phyloP scores from a whole-genome alignment of 2,888 invertebrate species.

The Odontothrips loti region DNA sequence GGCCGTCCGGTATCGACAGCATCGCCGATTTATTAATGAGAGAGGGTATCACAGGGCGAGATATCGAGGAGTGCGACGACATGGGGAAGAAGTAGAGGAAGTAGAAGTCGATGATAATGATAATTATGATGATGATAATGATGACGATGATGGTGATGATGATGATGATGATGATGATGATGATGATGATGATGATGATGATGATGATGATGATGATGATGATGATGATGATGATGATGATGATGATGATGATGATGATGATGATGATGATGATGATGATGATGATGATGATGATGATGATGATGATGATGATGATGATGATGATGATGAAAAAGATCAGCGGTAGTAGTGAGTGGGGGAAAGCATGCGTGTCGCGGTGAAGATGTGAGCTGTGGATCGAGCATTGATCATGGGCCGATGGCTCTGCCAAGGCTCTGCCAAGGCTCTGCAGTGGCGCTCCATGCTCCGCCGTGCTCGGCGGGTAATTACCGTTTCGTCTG shows the following conservation, averaged over 20 bases:
- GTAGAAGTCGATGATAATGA: neutral
- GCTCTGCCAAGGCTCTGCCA: too few relatives aligned
- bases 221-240: slow-evolving; percentile 1
- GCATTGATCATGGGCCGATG: too few relatives aligned
- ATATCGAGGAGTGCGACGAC: neutral
- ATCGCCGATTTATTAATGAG: neutral
- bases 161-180: neutral
- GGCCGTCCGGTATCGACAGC: too few relatives aligned
- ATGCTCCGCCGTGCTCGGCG: too few relatives aligned
- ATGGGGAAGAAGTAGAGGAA: neutral
- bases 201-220: slow-evolving; percentile 2
- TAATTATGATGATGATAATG: neutral
- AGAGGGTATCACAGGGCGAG: too few relatives aligned
- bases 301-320: neutral
- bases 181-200: neutral
- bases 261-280: neutral
- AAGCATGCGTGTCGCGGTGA: neutral
- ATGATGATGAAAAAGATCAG: neutral
- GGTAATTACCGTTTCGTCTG: too few relatives aligned
- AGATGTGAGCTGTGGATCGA: too few relatives aligned
- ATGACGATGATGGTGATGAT: neutral
- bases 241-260: neutral
- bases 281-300: neutral
- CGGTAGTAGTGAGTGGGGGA: neutral
- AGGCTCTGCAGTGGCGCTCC: too few relatives aligned